Evolutionary conservation across 2,888 invertebrate species (phyloP).

Genomic region (Acanthosepion esculentum): DNA sequence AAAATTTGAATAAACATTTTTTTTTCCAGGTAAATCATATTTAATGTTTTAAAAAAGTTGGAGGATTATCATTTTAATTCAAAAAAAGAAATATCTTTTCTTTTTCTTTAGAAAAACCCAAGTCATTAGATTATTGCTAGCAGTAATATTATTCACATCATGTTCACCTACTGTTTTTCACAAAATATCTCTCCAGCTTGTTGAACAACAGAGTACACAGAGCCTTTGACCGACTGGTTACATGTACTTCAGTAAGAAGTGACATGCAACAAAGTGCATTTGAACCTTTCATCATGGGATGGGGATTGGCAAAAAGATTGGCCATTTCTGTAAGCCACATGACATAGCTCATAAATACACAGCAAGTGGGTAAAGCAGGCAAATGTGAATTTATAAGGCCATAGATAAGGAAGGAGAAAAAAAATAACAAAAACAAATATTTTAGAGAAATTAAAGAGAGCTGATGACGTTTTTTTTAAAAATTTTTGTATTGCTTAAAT

Average conservation of each 20-base stretch:
- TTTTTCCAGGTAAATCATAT: too few species aligned
- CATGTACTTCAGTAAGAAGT: neutral
- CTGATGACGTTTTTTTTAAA: neutral
- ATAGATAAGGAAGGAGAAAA: neutral
- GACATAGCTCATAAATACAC: neutral
- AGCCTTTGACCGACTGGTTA: neutral
- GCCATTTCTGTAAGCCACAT: neutral
- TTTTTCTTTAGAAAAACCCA: too few species aligned
- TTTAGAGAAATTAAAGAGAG: neutral
- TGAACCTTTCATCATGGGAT: slow-evolving; percentile 16
- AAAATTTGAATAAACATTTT: too few species aligned
- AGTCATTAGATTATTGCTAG: too few species aligned
- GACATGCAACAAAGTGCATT: too few species aligned
- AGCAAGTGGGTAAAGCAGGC: too few species aligned
- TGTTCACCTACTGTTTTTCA: too few species aligned
- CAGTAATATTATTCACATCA: too few species aligned
- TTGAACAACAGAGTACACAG: neutral
- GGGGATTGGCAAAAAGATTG: neutral
- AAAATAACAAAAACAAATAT: neutral
- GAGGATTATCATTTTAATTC: too few species aligned
- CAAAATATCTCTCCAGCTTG: neutral
- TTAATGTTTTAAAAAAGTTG: too few species aligned
- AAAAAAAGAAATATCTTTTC: too few species aligned
- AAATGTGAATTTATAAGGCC: neutral
- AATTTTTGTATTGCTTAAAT: too few species aligned